Evolutionary conservation across 2,888 invertebrate species (phyloP).

Genomic region (Xylota sylvarum): DNA sequence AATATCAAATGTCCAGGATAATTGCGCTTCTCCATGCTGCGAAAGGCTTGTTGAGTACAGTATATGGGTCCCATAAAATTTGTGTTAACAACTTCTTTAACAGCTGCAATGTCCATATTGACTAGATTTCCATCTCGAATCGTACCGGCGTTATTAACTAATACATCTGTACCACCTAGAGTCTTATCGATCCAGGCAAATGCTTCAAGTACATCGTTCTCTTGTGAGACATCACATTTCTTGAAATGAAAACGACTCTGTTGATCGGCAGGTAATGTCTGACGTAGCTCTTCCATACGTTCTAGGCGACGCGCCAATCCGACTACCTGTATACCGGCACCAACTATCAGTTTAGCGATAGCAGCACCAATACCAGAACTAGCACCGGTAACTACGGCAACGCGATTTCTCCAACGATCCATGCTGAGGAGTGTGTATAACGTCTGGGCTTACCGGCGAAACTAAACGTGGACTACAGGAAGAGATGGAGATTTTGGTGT

Average conservation of each 20-base stretch:
- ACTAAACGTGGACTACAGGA: background rate
- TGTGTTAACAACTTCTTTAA: constrained; percentile 81
- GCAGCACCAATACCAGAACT: constrained; percentile 86
- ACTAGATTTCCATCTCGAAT: constrained; percentile 60
- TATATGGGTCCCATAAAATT: constrained; percentile 84
- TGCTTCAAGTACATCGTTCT: constrained; percentile 85
- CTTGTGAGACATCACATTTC: constrained; percentile 84
- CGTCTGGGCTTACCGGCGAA: background rate
- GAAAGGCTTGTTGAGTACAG: constrained; percentile 84
- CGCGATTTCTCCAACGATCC: constrained; percentile 86
- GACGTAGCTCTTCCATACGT: constrained; percentile 67
- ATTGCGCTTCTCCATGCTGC: constrained; percentile 83
- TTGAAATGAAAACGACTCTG: constrained; percentile 59
- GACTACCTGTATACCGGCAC: constrained; percentile 85
- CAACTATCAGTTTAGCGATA: constrained; percentile 82
- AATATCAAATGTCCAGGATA: constrained; percentile 85
- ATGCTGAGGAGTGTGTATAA: constrained; percentile 77
- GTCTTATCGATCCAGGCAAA: constrained; percentile 85
- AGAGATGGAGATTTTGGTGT: background rate
- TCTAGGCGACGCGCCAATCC: constrained; percentile 85
- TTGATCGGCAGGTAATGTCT: constrained; percentile 37
- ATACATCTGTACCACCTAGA: constrained; percentile 86
- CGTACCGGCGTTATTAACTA: constrained; percentile 86
- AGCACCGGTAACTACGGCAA: constrained; percentile 87
- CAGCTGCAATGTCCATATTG: constrained; percentile 43